Conservation (phyloP, 1,140 invertebrate species). For the Agrilus planipennis region DNA sequence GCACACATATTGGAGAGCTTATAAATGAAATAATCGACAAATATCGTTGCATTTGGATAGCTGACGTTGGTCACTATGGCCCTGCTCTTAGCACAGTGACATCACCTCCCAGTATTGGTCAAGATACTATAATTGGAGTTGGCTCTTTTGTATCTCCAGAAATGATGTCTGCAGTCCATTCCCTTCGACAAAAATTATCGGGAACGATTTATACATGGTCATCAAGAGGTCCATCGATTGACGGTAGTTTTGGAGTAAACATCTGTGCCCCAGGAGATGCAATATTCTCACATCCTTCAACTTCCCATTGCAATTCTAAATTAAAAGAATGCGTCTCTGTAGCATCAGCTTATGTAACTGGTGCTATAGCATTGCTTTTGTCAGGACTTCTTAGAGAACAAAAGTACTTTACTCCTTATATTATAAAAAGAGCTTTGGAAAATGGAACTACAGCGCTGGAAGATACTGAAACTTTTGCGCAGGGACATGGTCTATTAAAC, state of each 20-base stretch:
- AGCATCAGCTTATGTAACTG: constrained; percentile 91
- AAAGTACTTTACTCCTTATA: constrained; percentile 75
- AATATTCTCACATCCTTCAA: constrained; percentile 89
- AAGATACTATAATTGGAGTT: constrained; percentile 76
- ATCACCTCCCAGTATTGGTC: constrained; percentile 79
- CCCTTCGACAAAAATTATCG: constrained; percentile 69
- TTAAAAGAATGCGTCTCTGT: constrained; percentile 97
- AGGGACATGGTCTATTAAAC: constrained; percentile 88
- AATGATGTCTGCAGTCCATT: constrained; percentile 95
- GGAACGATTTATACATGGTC: constrained; percentile 90
- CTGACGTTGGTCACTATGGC: constrained; percentile 89
- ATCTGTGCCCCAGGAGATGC: constrained; percentile 94
- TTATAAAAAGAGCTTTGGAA: constrained; percentile 76
- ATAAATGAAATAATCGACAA: constrained; percentile 87
- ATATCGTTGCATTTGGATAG: constrained; percentile 83
- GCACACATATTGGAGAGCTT: constrained; percentile 69
- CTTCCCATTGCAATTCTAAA: constrained; percentile 74
- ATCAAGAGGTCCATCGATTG: constrained; percentile 76
- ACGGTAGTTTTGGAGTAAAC: constrained; percentile 79
- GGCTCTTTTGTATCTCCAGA: constrained; percentile 94
- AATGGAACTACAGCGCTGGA: constrained; percentile 71
- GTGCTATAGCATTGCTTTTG: constrained; percentile 72
- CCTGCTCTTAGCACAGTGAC: constrained; percentile 86
- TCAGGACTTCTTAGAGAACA: constrained; percentile 62
- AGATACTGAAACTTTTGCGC: constrained; percentile 74